phyloP scores from a whole-genome alignment of 2,113 vertebrate species.

The Diadophis punctatus region DNA sequence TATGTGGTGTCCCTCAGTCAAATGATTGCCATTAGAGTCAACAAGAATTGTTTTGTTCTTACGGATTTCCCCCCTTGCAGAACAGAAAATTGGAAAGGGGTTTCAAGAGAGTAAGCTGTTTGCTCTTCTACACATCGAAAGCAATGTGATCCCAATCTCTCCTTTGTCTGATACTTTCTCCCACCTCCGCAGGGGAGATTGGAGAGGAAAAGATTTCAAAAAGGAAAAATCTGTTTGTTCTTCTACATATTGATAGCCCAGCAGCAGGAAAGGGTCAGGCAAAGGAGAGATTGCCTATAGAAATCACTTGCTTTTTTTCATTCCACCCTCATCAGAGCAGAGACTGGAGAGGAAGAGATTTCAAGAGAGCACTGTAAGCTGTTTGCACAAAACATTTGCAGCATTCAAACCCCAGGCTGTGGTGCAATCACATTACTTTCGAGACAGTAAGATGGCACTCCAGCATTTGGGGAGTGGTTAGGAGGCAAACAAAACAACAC shows the following conservation, averaged over 20 bases:
- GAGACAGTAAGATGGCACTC: neutral
- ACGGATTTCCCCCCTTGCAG: neutral
- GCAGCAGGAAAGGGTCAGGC: neutral
- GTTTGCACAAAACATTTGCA: neutral
- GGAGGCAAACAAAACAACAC: neutral
- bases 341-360: neutral
- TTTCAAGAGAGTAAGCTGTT: neutral
- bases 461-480: neutral
- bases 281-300: neutral
- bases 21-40: no score
- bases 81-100: neutral
- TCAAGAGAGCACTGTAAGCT: neutral
- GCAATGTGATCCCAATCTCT: neutral
- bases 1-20: no score
- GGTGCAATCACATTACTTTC: neutral
- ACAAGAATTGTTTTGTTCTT: no score
- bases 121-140: neutral
- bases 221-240: no score
- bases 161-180: no score
- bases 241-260: no score
- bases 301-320: neutral
- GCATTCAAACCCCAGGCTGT: neutral
- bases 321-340: neutral
- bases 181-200: no score
- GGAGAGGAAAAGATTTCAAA: no score